phyloP scores from a whole-genome alignment of 2,888 invertebrate genomes.

The Steinernema scapterisci region DNA sequence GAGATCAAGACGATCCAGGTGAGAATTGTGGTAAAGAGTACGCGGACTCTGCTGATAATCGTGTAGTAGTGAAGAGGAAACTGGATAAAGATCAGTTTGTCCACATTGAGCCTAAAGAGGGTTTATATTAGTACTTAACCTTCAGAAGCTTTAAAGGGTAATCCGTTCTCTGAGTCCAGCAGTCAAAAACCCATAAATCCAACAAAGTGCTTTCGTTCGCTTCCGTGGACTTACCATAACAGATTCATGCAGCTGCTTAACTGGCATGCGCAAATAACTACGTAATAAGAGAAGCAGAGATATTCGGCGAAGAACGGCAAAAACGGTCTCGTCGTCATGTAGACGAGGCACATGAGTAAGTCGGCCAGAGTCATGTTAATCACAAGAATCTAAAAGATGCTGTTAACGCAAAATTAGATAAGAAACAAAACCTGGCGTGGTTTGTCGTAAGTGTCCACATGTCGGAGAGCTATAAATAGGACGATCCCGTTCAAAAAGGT shows the following conservation, averaged over 20 bases:
- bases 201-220: neutral
- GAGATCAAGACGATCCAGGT: constrained; percentile 55
- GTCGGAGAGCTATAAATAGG: constrained; percentile 59
- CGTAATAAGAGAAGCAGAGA: constrained; percentile 62
- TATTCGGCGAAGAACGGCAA: constrained; percentile 47
- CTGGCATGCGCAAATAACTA: constrained; percentile 63
- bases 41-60: constrained; percentile 53
- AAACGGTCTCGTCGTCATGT: constrained; percentile 63
- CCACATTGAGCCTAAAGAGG: constrained; percentile 57
- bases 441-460: constrained; percentile 65
- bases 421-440: constrained; percentile 58
- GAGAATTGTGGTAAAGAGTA: constrained; percentile 50
- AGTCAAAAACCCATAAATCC: neutral
- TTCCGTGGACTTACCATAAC: constrained; percentile 51
- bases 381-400: constrained; percentile 58
- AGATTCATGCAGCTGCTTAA: constrained; percentile 64
- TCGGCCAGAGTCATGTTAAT: constrained; percentile 67
- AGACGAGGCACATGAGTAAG: constrained; percentile 61
- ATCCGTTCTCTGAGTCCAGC: constrained; percentile 8
- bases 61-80: constrained; percentile 65
- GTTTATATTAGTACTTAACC: neutral
- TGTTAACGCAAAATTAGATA: neutral
- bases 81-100: constrained; percentile 64
- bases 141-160: neutral
- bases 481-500: constrained; percentile 60